Percentiles rank a stretch among this genome's conserved stretches.
Evolutionary conservation across 2,888 invertebrate genomes (phyloP).

Genomic region (Oscheius sp.): DNA sequence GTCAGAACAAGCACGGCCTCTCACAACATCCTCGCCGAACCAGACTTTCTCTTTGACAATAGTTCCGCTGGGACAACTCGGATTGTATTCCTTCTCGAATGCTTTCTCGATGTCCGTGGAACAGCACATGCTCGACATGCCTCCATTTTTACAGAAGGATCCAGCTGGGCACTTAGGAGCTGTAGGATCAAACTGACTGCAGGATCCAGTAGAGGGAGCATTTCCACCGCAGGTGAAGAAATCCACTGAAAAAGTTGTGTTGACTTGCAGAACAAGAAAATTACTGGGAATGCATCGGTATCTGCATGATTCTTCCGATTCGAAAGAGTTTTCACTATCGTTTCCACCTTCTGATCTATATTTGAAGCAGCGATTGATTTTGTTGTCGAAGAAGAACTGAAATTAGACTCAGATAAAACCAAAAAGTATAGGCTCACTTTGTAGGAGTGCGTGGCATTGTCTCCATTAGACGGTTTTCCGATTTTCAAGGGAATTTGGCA

Average conservation of each 20-base stretch:
- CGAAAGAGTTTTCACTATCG: slow-evolving; percentile 23
- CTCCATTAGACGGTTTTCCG: slow-evolving; percentile 16
- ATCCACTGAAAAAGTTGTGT: slow-evolving; percentile 18
- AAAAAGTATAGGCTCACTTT: neutral
- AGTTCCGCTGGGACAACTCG: slow-evolving; percentile 1
- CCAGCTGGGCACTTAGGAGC: slow-evolving; percentile 12
- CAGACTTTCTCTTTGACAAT: slow-evolving; percentile 29
- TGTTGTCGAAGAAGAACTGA: slow-evolving; percentile 18
- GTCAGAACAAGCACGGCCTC: slow-evolving; percentile 15
- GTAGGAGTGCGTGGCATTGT: neutral
- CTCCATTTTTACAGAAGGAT: slow-evolving; percentile 26
- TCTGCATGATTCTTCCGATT: slow-evolving; percentile 2
- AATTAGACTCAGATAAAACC: neutral
- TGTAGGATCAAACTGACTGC: slow-evolving; percentile 13
- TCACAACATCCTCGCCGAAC: slow-evolving; percentile 23
- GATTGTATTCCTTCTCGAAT: slow-evolving; percentile 19
- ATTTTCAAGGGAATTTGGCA: slow-evolving; percentile 12
- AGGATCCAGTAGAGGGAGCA: slow-evolving; percentile 20
- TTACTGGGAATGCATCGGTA: slow-evolving; percentile 18
- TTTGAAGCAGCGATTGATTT: slow-evolving; percentile 3
- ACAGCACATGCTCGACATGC: slow-evolving; percentile 25
- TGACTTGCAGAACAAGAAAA: neutral
- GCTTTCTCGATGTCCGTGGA: slow-evolving; percentile 11
- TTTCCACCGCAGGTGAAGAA: slow-evolving; percentile 20
- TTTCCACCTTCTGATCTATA: slow-evolving; percentile 21